Base-by-base conservation (phyloP, 2,113 vertebrate species). In the Triplophysa dalaica region DNA sequence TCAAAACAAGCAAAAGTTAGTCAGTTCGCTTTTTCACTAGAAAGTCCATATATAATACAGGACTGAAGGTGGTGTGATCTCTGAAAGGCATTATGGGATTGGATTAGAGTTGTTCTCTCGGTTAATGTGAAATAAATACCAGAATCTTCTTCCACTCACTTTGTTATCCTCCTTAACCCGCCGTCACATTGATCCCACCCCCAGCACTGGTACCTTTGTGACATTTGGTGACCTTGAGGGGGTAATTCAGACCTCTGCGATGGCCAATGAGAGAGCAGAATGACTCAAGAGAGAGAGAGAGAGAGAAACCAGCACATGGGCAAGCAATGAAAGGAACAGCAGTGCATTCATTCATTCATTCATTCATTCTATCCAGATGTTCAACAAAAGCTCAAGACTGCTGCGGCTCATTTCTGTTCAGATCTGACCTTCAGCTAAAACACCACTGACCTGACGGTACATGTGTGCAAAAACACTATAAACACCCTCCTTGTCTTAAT, bases 341-440 rank as follows among this genome's bases (percentile, higher is more conserved):
- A 80, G 81, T 84, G 83, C n/a, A n/a, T n/a, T 1, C 24, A 24
- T 24, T 24, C 2, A 29, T 29, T 29, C 29, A 29, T 29, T 29
- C 73, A 62, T 89, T 88, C 87, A 75, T 50, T 38, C 33, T 5
- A 0, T 68, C 24, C 41, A 33, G 52, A 79, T 61, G 64, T 81
- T 87, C 80, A 84, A 83, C 84, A 85, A 87, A 86, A 73, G 56
- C 68, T 43, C 8, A 66, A 78, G 54, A 17, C 66, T 50, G 50
- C 64, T 74, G 33, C 33, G 76, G 79, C 62, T 64, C 50, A 78
- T 83, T 85, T 80, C n/a, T n/a, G n/a, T n/a, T n/a, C n/a, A n/a
- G n/a, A n/a, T 56, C 60, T 88, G 87, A 90, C 89, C 90, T 90
- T 90, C 90, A 81, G 33, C 48, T 67, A 78, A 82, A 80, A 80